Percentiles rank a stretch among this genome's conserved stretches.
Evolutionary conservation across 2,113 vertebrate genomes (phyloP).

Genomic region (Seriola rivoliana): DNA sequence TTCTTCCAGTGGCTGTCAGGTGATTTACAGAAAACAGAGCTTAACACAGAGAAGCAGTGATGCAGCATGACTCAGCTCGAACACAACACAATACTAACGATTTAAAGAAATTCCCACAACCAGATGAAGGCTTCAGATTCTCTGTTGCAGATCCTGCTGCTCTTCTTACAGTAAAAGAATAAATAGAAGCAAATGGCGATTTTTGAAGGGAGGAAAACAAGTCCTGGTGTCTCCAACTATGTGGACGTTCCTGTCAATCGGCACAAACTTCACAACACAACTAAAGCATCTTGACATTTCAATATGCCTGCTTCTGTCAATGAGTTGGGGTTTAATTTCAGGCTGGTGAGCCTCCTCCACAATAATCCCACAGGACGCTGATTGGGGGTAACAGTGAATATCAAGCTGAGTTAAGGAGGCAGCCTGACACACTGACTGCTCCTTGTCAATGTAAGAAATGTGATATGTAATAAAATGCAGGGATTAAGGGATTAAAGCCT

Average conservation of each 20-base stretch:
- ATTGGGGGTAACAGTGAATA: constrained; percentile 31
- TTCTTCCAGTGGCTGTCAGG: not conserved
- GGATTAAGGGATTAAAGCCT: constrained; percentile 73
- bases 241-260: not conserved
- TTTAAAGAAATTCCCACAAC: not conserved
- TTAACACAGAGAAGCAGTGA: not conserved
- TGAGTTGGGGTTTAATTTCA: constrained; percentile 8
- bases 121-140: constrained; percentile 15
- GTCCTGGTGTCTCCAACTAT: not conserved
- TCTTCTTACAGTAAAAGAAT: not conserved
- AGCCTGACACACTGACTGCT: constrained; percentile 31
- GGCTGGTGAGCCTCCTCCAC: constrained; percentile 5
- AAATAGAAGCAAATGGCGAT: constrained; percentile 3
- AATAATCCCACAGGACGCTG: constrained; percentile 30
- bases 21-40: constrained; percentile 22
- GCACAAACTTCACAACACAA: not conserved
- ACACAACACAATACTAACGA: not conserved
- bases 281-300: constrained; percentile 3
- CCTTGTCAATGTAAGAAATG: constrained; percentile 53
- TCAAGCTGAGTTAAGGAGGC: constrained; percentile 29
- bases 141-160: not conserved
- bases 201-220: constrained; percentile 1
- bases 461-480: constrained; percentile 64
- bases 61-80: constrained; percentile 32
- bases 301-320: not conserved